Evolutionary conservation across 2,888 invertebrate genomes (phyloP).

Genomic region (Itoplectis maculator): DNA sequence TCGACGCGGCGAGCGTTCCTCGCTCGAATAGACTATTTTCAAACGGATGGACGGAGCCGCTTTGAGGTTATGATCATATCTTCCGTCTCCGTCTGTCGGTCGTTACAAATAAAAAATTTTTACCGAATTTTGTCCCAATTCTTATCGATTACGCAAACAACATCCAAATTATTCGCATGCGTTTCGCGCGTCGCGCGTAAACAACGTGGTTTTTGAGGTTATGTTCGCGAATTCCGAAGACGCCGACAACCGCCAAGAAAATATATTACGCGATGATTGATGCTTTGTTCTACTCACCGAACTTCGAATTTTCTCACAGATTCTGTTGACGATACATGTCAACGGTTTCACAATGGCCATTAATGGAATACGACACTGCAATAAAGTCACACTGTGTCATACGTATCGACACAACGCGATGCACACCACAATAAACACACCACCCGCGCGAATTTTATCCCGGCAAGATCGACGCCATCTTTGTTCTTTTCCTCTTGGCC

Average conservation of each 20-base stretch:
- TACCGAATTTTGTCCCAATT: too few relatives aligned
- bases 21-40: not conserved
- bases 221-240: conserved; percentile 24
- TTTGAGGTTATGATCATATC: not conserved
- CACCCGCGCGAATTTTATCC: conserved; percentile 1
- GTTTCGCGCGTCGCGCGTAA: conserved; percentile 23
- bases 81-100: not conserved
- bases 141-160: not conserved
- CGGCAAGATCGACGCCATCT: conserved; percentile 33
- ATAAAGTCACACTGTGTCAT: not conserved
- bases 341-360: conserved; percentile 5
- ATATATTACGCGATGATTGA: conserved; percentile 27
- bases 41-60: not conserved
- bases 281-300: conserved; percentile 27
- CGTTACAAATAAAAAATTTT: not conserved
- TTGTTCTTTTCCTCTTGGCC: too few relatives aligned
- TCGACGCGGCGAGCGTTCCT: not conserved
- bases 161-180: not conserved
- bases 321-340: not conserved
- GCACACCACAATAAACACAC: conserved; percentile 35
- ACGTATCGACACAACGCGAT: conserved; percentile 38
- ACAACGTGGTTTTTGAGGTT: conserved; percentile 54
- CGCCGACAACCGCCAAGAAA: not conserved
- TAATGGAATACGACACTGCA: not conserved
- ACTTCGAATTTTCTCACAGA: not conserved